Percentiles rank a stretch among this genome's conserved stretches.
Evolutionary conservation across 2,888 invertebrate species (phyloP).

Genomic region (Lasioglossum calceatum): DNA sequence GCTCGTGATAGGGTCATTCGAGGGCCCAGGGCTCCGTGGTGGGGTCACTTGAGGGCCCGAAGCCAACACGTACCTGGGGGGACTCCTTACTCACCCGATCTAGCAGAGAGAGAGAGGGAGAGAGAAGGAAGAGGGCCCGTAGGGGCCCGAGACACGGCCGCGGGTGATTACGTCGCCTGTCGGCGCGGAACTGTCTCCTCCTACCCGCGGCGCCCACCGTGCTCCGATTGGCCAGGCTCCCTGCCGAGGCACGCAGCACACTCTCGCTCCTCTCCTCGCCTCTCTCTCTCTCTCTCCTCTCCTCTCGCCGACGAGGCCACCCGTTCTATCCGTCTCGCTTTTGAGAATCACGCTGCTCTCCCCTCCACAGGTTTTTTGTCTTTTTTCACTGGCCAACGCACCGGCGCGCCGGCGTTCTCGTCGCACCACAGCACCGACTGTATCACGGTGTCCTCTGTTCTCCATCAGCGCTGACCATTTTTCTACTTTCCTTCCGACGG

Average conservation of each 20-base stretch:
- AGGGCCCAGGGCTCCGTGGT: constrained; percentile 27
- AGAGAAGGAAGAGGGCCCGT: constrained; percentile 66
- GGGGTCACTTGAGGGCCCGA: constrained; percentile 40
- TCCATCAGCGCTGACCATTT: constrained; percentile 21
- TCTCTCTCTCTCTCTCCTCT: constrained; percentile 51
- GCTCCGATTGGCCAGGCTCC: constrained; percentile 78
- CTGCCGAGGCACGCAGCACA: constrained; percentile 72
- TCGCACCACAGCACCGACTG: constrained; percentile 2
- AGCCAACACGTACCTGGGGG: constrained; percentile 46
- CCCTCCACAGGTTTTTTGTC: constrained; percentile 7
- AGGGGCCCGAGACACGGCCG: constrained; percentile 78
- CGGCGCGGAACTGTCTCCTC: constrained; percentile 84
- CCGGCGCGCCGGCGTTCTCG: background rate
- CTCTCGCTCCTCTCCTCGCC: constrained; percentile 54
- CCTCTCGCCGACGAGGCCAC: constrained; percentile 30
- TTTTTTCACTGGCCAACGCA: constrained; percentile 27
- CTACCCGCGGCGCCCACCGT: constrained; percentile 82
- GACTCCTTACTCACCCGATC: constrained; percentile 41
- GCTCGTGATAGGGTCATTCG: no score
- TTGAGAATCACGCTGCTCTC: constrained; percentile 24
- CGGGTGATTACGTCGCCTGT: constrained; percentile 83
- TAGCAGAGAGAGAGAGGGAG: background rate
- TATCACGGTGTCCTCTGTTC: constrained; percentile 30
- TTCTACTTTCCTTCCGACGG: constrained; percentile 33
- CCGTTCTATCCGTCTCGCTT: constrained; percentile 44